Base-by-base conservation (phyloP, 2,888 invertebrate species). In the Beris morrisii region DNA sequence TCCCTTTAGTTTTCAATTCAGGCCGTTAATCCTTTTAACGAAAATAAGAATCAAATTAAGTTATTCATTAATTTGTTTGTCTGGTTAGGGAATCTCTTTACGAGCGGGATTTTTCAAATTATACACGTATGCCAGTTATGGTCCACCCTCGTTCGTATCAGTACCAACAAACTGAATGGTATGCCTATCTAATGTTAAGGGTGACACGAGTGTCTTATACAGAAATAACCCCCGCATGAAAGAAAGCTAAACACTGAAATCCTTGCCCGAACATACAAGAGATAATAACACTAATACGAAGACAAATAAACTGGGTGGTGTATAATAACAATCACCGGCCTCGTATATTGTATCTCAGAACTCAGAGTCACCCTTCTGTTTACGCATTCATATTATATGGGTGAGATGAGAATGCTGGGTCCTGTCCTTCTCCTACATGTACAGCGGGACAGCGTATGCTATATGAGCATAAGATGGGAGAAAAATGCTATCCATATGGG, bases 401-500 rank as follows among this genome's bases (percentile, higher is more conserved):
- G 30, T 31, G 61, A 50, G 22, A 50, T 50, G 59, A 15, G 50
- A 32, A n/a, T 52, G 38, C 38, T n/a, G 52, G 15, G 38, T 50
- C 50, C 61, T 61, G 48, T 52, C 22, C 30, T 38, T 3, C 22
- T 53, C 32, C 38, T 12, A 46, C 22, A 46, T 59, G 58, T 9
- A 48, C 48, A 32, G 48, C 13, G 58, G 50, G 61, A 52, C 22
- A 61, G 38, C 61, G 50, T 61, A 61, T 61, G 52, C 52, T 52
- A 52, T 43, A 61, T 43, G 52, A 38, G 32, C 50, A 52, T 50
- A 52, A 38, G 61, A 43, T 61, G 59, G 67, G 64, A 67, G 43
- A 69, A 66, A 69, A 69, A 67, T 67, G 63, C 59, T 55, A 65
- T 55, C 68, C 70, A 70, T 70, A 70, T 70, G 70, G 68, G 70